Percentiles rank a stretch among this genome's conserved stretches.
Evolutionary conservation across 2,113 vertebrate genomes (phyloP).

Genomic region (Charina bottae): DNA sequence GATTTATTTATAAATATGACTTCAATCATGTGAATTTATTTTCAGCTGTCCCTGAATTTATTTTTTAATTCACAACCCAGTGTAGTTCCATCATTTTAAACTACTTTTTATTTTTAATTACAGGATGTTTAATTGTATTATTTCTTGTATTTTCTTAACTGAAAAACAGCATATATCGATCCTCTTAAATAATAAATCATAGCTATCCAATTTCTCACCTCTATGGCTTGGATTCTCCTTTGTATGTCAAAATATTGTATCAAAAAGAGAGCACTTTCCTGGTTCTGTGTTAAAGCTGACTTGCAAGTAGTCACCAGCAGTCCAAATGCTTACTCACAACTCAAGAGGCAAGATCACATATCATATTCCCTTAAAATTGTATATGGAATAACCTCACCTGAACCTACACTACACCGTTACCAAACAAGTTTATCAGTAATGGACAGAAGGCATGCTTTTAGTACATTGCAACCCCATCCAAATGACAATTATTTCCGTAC

Average conservation of each 20-base stretch:
- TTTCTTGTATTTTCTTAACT: neutral
- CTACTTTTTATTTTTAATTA: neutral
- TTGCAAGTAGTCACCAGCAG: neutral
- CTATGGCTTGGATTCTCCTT: neutral
- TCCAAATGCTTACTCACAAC: neutral
- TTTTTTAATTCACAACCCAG: neutral
- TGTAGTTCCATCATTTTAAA: neutral
- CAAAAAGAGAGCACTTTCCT: neutral
- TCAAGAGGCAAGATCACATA: neutral
- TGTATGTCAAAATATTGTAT: neutral
- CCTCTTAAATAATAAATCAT: neutral
- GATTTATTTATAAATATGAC: neutral
- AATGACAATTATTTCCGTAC: neutral
- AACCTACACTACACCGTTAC: neutral
- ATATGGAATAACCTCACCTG: neutral
- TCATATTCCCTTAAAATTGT: neutral
- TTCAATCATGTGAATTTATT: neutral
- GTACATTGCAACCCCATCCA: neutral
- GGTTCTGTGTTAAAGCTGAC: neutral
- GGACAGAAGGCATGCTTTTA: neutral
- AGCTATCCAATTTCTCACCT: neutral
- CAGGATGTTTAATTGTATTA: neutral
- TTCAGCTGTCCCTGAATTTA: neutral
- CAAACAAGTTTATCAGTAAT: fast-evolving
- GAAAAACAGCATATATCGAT: neutral